phyloP scores from a whole-genome alignment of 2,888 invertebrate species.

The Phymatocera aterrima region DNA sequence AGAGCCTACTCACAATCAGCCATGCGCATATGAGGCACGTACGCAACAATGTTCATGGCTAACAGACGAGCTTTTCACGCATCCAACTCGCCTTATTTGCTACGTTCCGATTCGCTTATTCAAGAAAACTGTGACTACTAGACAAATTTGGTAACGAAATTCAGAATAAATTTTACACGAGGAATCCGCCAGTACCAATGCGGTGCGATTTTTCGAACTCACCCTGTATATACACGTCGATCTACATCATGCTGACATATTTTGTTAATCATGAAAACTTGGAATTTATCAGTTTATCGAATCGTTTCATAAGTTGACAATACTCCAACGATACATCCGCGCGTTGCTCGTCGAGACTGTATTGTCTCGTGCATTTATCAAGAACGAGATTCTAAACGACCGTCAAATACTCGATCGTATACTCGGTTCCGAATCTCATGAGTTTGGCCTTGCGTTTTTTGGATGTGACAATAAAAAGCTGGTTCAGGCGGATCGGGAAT shows the following conservation, averaged over 20 bases:
- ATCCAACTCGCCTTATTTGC: too few relatives aligned
- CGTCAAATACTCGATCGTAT: not conserved
- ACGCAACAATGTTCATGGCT: not conserved
- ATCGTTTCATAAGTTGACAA: not conserved
- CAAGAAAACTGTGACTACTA: too few relatives aligned
- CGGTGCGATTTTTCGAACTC: too few relatives aligned
- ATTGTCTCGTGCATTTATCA: not conserved
- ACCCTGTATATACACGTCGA: too few relatives aligned
- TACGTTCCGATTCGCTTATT: too few relatives aligned
- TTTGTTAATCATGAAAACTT: not conserved
- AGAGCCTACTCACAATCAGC: too few relatives aligned
- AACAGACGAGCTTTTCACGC: too few relatives aligned
- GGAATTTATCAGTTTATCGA: conserved; percentile 1
- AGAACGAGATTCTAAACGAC: not conserved
- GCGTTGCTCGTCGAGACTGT: not conserved
- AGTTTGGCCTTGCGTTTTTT: not conserved
- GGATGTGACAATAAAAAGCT: not conserved
- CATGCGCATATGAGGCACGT: too few relatives aligned
- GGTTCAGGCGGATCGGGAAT: not conserved
- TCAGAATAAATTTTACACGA: too few relatives aligned
- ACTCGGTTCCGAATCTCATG: not conserved
- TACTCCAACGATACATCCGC: not conserved
- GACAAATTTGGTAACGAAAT: too few relatives aligned
- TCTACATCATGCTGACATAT: too few relatives aligned
- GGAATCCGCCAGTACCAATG: too few relatives aligned